A percentile compares a stretch with the other conserved stretches of the same genome.
These are phyloP conservation scores for Apamea anceps DNA, from an alignment of 2,888 invertebrate species.

Conservation along the genomic window DNA sequence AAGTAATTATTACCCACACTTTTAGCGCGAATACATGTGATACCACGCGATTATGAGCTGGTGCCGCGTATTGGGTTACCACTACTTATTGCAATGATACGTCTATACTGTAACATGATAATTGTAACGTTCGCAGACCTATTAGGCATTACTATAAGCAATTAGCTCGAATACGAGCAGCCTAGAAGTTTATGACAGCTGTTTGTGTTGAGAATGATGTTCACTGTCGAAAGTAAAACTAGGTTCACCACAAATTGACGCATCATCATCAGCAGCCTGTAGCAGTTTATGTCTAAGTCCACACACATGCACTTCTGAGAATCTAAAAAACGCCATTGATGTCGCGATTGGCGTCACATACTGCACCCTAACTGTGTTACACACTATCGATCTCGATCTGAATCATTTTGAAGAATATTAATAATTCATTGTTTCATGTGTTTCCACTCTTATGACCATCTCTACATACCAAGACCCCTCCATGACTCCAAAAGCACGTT, in stretches of 20 bases:
- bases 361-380: no score
- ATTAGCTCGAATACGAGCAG: conserved; percentile 5
- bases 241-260: not conserved
- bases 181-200: not conserved
- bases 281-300: not conserved
- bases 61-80: conserved; percentile 21
- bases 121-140: conserved; percentile 17
- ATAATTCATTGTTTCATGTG: no score
- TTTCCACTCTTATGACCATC: no score
- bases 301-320: no score
- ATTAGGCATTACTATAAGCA: not conserved
- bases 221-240: not conserved
- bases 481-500: no score
- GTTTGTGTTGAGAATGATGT: not conserved
- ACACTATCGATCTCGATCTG: no score
- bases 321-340: not conserved
- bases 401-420: no score
- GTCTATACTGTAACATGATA: conserved; percentile 29
- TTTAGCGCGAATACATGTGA: conserved; percentile 31
- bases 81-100: conserved; percentile 19
- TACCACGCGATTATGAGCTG: conserved; percentile 28
- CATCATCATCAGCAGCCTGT: not conserved
- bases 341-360: not conserved
- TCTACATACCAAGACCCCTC: no score
- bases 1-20: conserved; percentile 10